These are phyloP conservation scores for Sardinella longiceps DNA, from an alignment of 2,797 vertebrate species.

Conservation along the genomic window DNA sequence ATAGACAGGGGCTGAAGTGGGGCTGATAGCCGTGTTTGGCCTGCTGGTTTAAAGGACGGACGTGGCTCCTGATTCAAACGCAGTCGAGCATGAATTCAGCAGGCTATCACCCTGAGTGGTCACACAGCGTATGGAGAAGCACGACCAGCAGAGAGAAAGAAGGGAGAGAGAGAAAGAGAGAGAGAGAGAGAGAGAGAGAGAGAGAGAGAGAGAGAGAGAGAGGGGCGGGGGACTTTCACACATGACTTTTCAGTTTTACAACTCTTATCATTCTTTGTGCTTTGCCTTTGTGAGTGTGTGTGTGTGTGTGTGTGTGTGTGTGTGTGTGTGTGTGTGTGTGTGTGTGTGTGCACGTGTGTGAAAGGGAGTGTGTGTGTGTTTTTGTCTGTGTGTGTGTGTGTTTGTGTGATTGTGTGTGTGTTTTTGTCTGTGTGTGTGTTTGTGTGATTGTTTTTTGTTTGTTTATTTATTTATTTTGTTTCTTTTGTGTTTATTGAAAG, in stretches of 20 bases:
- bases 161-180: neutral
- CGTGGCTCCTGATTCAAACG: slow-evolving; percentile 77
- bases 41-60: slow-evolving; percentile 78
- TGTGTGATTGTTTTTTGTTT: slow-evolving; percentile 20
- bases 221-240: slow-evolving; percentile 54
- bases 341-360: neutral
- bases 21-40: slow-evolving; percentile 84
- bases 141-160: slow-evolving; percentile 38
- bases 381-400: neutral
- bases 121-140: slow-evolving; percentile 51
- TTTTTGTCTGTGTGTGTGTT: neutral
- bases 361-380: neutral
- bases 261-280: slow-evolving; percentile 53
- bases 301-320: neutral
- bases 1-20: slow-evolving; percentile 83
- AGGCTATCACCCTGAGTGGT: slow-evolving; percentile 71
- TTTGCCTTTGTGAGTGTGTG: neutral
- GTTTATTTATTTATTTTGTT: slow-evolving; percentile 39
- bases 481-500: slow-evolving; percentile 43
- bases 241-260: slow-evolving; percentile 65
- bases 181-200: neutral
- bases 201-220: slow-evolving; percentile 51
- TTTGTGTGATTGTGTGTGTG: neutral
- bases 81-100: slow-evolving; percentile 78
- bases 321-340: neutral